phyloP scores from a whole-genome alignment of 1,140 invertebrate genomes.

The Planococcus citri region DNA sequence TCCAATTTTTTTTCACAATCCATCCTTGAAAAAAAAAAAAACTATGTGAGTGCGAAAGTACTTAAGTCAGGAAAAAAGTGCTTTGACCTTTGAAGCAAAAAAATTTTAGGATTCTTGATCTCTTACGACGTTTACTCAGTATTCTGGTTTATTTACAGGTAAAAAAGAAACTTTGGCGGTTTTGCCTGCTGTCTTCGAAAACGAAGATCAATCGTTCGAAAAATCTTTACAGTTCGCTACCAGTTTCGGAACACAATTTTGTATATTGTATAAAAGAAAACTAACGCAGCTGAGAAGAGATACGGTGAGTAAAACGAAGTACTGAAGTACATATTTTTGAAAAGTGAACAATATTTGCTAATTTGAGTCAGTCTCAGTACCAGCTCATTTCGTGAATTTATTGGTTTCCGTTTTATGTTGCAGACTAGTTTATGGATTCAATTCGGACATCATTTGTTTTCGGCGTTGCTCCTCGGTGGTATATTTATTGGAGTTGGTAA shows the following conservation, averaged over 20 bases:
- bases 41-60: too few relatives aligned
- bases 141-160: constrained; percentile 24
- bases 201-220: not conserved
- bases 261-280: constrained; percentile 39
- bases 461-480: constrained; percentile 39
- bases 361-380: not conserved
- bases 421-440: constrained; percentile 42
- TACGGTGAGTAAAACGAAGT: constrained; percentile 27
- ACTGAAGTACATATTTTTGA: too few relatives aligned
- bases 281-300: constrained; percentile 41
- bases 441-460: constrained; percentile 40
- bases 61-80: too few relatives aligned
- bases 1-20: too few relatives aligned
- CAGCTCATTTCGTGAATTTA: not conserved
- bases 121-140: too few relatives aligned
- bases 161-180: constrained; percentile 27
- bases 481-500: constrained; percentile 44
- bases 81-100: too few relatives aligned
- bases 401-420: constrained; percentile 17
- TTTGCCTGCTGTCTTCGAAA: constrained; percentile 25
- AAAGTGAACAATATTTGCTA: not conserved
- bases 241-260: constrained; percentile 40
- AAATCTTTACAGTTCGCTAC: constrained; percentile 35
- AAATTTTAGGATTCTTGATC: too few relatives aligned
- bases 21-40: too few relatives aligned